Evolutionary conservation across 2,888 invertebrate species (phyloP), one percentile per base, ranked within the genome.

Genomic region (Melanophora roralis): DNA sequence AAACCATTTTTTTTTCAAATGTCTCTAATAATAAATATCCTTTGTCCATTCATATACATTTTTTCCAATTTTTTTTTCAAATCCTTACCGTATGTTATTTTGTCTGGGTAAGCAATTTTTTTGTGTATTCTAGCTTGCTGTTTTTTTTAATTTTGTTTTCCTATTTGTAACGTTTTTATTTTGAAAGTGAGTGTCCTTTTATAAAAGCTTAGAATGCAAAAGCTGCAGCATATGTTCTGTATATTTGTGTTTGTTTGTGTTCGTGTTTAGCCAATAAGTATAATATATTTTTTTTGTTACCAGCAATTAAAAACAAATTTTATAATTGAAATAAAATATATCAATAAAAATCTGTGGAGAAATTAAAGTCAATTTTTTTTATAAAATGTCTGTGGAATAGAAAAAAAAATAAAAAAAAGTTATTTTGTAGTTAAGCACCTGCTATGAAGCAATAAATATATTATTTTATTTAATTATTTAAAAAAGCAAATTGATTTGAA

Each of bases 81-180:
- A 76, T 72, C 76, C 68, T 80, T 80, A 76, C 68, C 80, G 59
- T 68, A 59, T 72, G 72, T 45, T 79, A 59, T 76, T 76, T 76
- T 76, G 80, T 80, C 80, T 80, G 76, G 80, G 76, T 68, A 64
- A 80, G 67, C 55, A 51, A 69, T 64, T 62, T 71, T 71, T 72
- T 75, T 40, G 34, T 40, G 32, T 45, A 71, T 71, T 78, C 47
- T 64, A 72, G 51, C 60, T 77, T 40, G 16, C 14, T 40, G 12
- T 64, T 64, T 32, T 53, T 69, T 59, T 38, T 23, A 43, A n/a
- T 62, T 57, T 72, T 40, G 21, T 55, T 64, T 72, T 51, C 64
- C 51, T 68, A 55, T 59, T 65, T 43, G 14, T 49, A 51, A 36
- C 67, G 62, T 64, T 76, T 71, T 43, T 71, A 67, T 43, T 40